These are phyloP conservation scores for Deroptyus accipitrinus DNA, from an alignment of 2,113 vertebrate genomes.

Conservation along the genomic window DNA sequence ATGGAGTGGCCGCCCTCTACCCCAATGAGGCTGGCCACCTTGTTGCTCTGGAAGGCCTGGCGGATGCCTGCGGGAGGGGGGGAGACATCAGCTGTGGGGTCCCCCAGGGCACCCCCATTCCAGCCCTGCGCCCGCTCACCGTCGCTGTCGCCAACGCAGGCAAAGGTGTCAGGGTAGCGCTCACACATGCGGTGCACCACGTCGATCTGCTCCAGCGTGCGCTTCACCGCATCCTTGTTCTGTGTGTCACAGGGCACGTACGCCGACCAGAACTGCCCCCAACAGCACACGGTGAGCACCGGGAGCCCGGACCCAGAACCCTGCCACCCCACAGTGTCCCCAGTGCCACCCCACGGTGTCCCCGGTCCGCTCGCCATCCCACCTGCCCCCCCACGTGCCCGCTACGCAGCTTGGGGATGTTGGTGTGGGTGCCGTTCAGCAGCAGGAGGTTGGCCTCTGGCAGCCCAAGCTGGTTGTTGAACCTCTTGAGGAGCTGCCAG, in stretches of 20 bases:
- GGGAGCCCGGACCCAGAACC: accelerated
- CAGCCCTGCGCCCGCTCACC: slow-evolving; percentile 36
- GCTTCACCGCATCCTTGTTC: slow-evolving; percentile 87
- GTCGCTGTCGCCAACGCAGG: slow-evolving; percentile 73
- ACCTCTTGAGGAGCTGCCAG: slow-evolving; percentile 82
- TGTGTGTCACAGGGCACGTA: slow-evolving; percentile 87
- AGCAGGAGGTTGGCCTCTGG: slow-evolving; percentile 74
- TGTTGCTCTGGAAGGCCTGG: slow-evolving; percentile 66
- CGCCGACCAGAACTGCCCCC: slow-evolving; percentile 89
- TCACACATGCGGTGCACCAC: slow-evolving; percentile 88
- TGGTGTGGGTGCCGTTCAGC: slow-evolving; percentile 86
- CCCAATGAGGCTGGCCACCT: slow-evolving; percentile 89
- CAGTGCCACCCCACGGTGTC: accelerated
- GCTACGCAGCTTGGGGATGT: slow-evolving; percentile 84
- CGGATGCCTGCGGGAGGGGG: slow-evolving; percentile 69
- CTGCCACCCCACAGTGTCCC: accelerated
- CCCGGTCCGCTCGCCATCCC: neutral
- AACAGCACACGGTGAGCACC: accelerated
- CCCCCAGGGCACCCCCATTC: accelerated
- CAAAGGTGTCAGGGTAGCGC: slow-evolving; percentile 81
- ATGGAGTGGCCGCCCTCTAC: slow-evolving; percentile 94
- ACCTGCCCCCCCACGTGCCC: slow-evolving; percentile 92
- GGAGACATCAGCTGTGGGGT: accelerated
- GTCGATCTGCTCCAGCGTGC: slow-evolving; percentile 94
- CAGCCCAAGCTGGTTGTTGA: slow-evolving; percentile 83